phyloP scores from a whole-genome alignment of 2,113 vertebrate genomes.

The Equus przewalskii region DNA sequence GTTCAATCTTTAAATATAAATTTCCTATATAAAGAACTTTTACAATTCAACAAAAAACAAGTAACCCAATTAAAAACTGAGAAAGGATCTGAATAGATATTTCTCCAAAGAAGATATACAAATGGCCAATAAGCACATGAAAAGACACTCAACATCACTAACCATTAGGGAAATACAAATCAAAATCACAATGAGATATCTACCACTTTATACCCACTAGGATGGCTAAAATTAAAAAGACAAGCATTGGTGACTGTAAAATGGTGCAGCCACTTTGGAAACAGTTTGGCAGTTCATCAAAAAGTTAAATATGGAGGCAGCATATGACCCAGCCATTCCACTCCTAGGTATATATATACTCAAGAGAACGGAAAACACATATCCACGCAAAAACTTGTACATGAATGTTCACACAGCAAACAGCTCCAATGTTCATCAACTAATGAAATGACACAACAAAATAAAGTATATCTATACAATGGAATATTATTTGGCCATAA shows the following conservation, averaged over 20 bases:
- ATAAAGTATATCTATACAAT: neutral
- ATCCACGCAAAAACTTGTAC: neutral
- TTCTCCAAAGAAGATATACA: neutral
- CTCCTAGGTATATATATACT: neutral
- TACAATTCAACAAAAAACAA: slow-evolving; percentile 41
- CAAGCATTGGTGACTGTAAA: neutral
- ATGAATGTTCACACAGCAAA: neutral
- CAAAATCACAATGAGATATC: neutral
- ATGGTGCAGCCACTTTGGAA: neutral
- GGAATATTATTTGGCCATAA: neutral
- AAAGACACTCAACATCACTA: slow-evolving; percentile 6
- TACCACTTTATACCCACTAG: neutral
- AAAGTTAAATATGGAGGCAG: neutral
- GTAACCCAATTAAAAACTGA: slow-evolving; percentile 6
- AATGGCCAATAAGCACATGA: neutral
- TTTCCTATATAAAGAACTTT: slow-evolving; percentile 14
- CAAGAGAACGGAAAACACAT: neutral
- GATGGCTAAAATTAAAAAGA: neutral
- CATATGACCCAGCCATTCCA: neutral
- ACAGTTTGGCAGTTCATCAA: neutral
- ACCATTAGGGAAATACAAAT: neutral
- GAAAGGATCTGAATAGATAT: slow-evolving; percentile 4
- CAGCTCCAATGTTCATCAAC: neutral
- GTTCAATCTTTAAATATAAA: slow-evolving; percentile 24
- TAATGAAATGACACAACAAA: neutral